Percentiles rank a stretch among this genome's conserved stretches.
These are phyloP conservation scores for Zonitis immaculata DNA, from an alignment of 2,888 invertebrate species.

Conservation along the genomic window DNA sequence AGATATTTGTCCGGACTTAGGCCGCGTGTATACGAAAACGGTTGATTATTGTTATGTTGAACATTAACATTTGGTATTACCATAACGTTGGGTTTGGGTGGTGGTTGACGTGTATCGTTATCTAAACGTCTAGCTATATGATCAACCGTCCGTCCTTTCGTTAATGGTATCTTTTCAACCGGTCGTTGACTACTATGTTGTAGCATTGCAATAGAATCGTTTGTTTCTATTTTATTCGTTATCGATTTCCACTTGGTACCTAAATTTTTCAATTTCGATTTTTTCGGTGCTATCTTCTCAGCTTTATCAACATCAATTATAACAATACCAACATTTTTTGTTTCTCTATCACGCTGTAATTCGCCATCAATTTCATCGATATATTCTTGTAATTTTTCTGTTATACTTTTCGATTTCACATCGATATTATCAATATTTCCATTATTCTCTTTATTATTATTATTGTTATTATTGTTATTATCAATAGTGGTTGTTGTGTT, in stretches of 20 bases:
- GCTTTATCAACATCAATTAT: conserved; percentile 47
- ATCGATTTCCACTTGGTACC: conserved; percentile 38
- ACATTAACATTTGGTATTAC: conserved; percentile 58
- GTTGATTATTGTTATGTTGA: conserved; percentile 67
- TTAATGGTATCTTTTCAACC: conserved; percentile 63
- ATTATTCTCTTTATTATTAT: conserved; percentile 33
- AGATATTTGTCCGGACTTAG: conserved; percentile 47
- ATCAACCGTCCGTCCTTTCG: conserved; percentile 69
- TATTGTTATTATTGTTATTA: conserved; percentile 26
- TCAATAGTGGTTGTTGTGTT: conserved; percentile 12
- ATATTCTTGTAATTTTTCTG: conserved; percentile 42
- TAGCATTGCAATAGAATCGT: conserved; percentile 54
- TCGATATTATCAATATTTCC: conserved; percentile 25
- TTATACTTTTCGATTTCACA: conserved; percentile 34
- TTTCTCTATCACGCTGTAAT: conserved; percentile 37
- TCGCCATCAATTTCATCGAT: conserved; percentile 43
- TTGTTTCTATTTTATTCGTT: conserved; percentile 29
- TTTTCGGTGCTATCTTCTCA: conserved; percentile 38
- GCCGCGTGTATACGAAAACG: conserved; percentile 73
- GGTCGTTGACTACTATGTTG: conserved; percentile 70
- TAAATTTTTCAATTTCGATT: conserved; percentile 33
- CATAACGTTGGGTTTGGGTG: conserved; percentile 54
- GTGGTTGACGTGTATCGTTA: conserved; percentile 64
- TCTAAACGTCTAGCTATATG: conserved; percentile 72
- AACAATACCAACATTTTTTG: conserved; percentile 36